Evolutionary conservation across 2,797 vertebrate genomes (phyloP), one percentile per base, ranked within the genome.

Genomic region (Muraenolepis orangiensis): DNA sequence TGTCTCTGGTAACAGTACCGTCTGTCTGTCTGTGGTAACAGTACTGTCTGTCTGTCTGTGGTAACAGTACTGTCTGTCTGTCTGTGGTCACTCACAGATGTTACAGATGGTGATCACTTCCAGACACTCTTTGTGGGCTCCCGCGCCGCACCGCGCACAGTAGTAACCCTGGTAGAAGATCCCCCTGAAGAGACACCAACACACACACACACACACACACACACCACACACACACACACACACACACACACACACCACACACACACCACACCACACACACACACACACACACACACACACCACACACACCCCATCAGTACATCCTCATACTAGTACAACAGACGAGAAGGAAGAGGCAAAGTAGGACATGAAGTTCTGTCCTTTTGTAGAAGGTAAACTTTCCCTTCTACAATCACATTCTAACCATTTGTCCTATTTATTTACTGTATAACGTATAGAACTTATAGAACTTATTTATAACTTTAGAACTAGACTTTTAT

Each of bases 111-210:
- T 96, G 83, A 97, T 96, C 75, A 95, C 91, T 86, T 99, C 98
- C 87, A 99, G 91, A 82, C 98, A 99, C 89, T 99, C 98, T 86
- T 99, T 99, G 83, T 99, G 98, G 0, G 95, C 98, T 28, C 97
- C 98, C 0, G 96, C 94, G 46, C 96, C 97, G 78, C 98, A 99
- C 80, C 91, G 95, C 70, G 95, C 92, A 81, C 98, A 99, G 90
- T 94, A 95, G 84, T 99, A 99, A 36, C 98, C 98, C 91, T 99
- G 98, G 87, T 98, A 99, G 92, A 99, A 99, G 72, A 97, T 96
- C 69, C 98, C 98, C 89, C 98, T 99, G 81, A 0, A 64, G 69
- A 42, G 74, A 64, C 42, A 83, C 77, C 16, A 18, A 11, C 12
- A 23, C 38, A 26, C 23, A 14, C n/a, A 14, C 23, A 31, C 28